A percentile compares a stretch with the other conserved stretches of the same genome.
Conservation (phyloP, 2,113 vertebrate species). For the Prunella himalayana region DNA sequence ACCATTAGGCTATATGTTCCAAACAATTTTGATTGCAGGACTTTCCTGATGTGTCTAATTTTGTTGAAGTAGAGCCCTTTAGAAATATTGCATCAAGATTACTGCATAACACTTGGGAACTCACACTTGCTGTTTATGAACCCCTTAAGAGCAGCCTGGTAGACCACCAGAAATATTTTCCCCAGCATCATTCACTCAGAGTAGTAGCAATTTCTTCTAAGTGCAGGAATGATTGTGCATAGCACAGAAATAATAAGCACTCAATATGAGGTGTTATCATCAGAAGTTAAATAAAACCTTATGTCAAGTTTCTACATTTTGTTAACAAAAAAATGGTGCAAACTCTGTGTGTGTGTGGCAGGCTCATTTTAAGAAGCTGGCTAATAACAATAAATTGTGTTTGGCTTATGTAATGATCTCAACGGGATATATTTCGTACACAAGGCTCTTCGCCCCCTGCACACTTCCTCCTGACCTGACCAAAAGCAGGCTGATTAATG, state of each 20-base stretch:
- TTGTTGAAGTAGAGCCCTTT: neutral
- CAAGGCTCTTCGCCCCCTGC: neutral
- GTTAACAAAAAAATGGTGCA: neutral
- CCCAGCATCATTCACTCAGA: neutral
- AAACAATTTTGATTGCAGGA: neutral
- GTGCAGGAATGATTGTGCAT: neutral
- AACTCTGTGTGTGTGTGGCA: neutral
- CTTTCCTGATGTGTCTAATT: neutral
- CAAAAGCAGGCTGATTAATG: neutral
- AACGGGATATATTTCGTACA: neutral
- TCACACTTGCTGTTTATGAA: accelerated
- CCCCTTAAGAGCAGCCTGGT: neutral
- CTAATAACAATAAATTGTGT: neutral
- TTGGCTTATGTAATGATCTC: neutral
- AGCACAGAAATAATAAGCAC: neutral
- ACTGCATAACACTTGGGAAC: neutral
- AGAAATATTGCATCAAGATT: neutral
- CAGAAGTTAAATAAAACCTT: neutral
- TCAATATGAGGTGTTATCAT: neutral
- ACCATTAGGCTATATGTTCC: neutral
- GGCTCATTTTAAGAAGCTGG: neutral
- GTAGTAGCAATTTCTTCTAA: neutral
- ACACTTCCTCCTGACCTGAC: neutral
- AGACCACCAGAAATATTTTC: neutral
- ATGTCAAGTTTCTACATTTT: neutral